Conservation (phyloP, 2,113 vertebrate genomes). For the Mesembrinibis cayennensis region DNA sequence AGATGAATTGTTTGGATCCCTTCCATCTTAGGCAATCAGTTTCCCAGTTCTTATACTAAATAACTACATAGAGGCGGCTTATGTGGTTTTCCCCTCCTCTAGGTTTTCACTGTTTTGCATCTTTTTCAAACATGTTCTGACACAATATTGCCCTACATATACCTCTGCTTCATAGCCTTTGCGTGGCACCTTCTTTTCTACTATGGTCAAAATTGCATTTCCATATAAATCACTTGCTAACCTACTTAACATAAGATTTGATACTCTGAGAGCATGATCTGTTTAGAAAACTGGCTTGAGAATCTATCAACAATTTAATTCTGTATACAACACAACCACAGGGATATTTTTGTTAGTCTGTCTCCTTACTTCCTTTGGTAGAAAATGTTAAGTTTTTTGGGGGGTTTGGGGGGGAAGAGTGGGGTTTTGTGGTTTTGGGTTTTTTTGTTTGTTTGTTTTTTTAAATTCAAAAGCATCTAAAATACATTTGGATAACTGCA, state of each 20-base stretch:
- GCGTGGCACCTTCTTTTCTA: neutral
- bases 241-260: neutral
- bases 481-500: neutral
- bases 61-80: neutral
- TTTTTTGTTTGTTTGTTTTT: neutral
- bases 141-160: neutral
- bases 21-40: neutral
- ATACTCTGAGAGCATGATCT: neutral
- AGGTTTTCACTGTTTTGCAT: neutral
- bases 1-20: neutral
- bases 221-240: neutral
- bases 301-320: neutral
- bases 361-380: neutral
- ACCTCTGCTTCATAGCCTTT: neutral
- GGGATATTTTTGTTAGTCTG: neutral
- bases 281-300: neutral
- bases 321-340: neutral
- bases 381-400: neutral
- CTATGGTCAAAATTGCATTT: neutral
- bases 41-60: neutral
- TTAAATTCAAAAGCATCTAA: neutral
- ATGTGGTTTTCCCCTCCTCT: neutral
- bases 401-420: accelerated
- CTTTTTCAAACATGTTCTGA: neutral
- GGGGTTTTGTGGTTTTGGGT: neutral